Evolutionary conservation across 1,140 invertebrate genomes (phyloP), one percentile per base, ranked within the genome.

Genomic region (Bactericera cockerelli): DNA sequence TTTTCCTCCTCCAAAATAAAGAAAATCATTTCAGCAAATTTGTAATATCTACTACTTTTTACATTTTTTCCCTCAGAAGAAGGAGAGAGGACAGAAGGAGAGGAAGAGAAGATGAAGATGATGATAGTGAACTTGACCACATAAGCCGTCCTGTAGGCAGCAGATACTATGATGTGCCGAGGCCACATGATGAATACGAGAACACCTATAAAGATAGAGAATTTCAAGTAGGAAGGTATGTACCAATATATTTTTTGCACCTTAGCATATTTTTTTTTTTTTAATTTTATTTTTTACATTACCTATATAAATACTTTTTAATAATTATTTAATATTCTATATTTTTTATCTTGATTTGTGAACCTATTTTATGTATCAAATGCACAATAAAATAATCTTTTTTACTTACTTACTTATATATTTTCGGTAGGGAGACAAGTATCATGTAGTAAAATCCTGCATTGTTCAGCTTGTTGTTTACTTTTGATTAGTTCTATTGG

Each of bases 71-170:
- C 13, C 13, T 31, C 28, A 31, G 28, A 13, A 31, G 13, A 31
- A 31, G 28, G 13, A 31, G 28, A 31, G 13, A 31, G 28, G 28
- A 31, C 28, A 31, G 60, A 62, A 61, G 61, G 65, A 42, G 61
- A 62, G 33, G 63, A 63, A 42, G 62, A 61, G 53, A 26, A 13
- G 25, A 59, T 42, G 63, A 49, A 10, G 14, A 54, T 60, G 19
- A 54, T 33, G 26, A 59, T 55, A 4, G 28, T 21, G 58, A 59
- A 4, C 13, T 26, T 14, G 25, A 54, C 14, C 16, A 59, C 16
- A 6, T 26, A 16, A 28, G 28, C 28, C 28, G 53, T 25, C 16
- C 53, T 1, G 42, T 59, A 11, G 58, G 58, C 1, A 55, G 25
- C 16, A 36, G 39, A 28, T 59, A 59, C 26, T 59, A 59, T 28